A percentile compares a stretch with the other conserved stretches of the same genome.
phyloP scores from a whole-genome alignment of 2,113 vertebrate species.

The Megatriorchis doriae region DNA sequence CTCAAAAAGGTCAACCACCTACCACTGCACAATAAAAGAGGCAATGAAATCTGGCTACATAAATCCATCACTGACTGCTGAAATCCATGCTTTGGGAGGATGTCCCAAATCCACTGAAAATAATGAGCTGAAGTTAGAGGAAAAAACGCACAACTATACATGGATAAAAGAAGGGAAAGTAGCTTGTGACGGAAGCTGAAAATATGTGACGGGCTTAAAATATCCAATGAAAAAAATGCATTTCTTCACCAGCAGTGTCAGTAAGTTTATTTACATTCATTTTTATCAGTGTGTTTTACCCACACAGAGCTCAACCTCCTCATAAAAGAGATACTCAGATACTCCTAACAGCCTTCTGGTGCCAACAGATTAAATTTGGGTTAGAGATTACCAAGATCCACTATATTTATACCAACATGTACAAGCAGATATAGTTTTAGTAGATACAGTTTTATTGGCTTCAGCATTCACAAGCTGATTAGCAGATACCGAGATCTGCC shows the following conservation, averaged over 20 bases:
- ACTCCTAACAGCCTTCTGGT: not conserved
- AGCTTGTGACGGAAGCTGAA: not conserved
- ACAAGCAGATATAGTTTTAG: not conserved
- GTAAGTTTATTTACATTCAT: not conserved
- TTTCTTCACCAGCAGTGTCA: not conserved
- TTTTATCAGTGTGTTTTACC: not conserved
- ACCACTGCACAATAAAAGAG: not conserved
- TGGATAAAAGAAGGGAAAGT: not conserved
- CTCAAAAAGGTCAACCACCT: not conserved
- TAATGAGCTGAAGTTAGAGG: not conserved
- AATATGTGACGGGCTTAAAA: not conserved
- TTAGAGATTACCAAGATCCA: not conserved
- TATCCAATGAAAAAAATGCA: not conserved
- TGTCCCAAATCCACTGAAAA: not conserved
- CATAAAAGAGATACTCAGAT: not conserved
- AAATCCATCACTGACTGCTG: not conserved
- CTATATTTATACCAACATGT: accelerated
- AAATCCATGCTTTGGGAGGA: not conserved
- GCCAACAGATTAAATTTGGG: not conserved
- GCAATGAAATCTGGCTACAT: not conserved
- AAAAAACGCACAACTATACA: not conserved
- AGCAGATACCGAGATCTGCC: not conserved
- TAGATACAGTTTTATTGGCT: not conserved
- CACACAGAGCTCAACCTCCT: not conserved
- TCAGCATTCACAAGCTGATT: not conserved